Evolutionary conservation across 2,888 invertebrate species (phyloP), one percentile per base, ranked within the genome.

Genomic region (Trichogramma evanescens): DNA sequence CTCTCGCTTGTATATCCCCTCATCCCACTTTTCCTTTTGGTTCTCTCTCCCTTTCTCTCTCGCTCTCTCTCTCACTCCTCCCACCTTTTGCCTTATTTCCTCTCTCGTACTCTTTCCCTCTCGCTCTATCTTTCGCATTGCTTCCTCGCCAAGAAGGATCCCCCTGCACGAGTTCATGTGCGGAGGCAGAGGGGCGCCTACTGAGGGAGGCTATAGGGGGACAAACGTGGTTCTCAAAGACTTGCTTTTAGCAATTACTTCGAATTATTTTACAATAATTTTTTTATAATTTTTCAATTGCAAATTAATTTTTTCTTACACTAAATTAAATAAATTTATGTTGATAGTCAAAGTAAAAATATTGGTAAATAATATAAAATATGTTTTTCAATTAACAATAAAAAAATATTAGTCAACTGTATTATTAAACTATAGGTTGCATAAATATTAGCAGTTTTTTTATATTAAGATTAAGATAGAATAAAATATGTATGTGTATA

Each of bases 141-240:
- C 58, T 60, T 63, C 63, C 56, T 61, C 59, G 26, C 62, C 59
- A 50, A 61, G 61, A 65, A 63, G 56, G 59, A 61, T 62, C 62
- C 65, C 63, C 63, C 61, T 56, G 63, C 65, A 62, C 50, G 54
- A 13, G 41, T 38, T 39, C 50, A 45, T 26, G 26, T 13, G 48
- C 51, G 49, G 41, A 43, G 40, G 10, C 2, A 62, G 64, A 65
- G 63, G 64, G 65, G 65, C 58, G 50, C 65, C 63, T 66, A 53
- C 50, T 64, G 58, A 69, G 70, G 66, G 65, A 64, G 68, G 50
- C 58, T 45, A 59, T 54, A 64, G 65, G 64, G 61, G 62, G 62
- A 66, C 63, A 58, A 62, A 65, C 67, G 68, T 66, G 72, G 70
- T 72, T 72, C 72, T 71, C 72, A 72, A 63, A 58, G 61, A 41